Percentiles rank a stretch among this genome's conserved stretches.
Conservation (phyloP, 1,140 invertebrate species). For the Spodoptera frugiperda region DNA sequence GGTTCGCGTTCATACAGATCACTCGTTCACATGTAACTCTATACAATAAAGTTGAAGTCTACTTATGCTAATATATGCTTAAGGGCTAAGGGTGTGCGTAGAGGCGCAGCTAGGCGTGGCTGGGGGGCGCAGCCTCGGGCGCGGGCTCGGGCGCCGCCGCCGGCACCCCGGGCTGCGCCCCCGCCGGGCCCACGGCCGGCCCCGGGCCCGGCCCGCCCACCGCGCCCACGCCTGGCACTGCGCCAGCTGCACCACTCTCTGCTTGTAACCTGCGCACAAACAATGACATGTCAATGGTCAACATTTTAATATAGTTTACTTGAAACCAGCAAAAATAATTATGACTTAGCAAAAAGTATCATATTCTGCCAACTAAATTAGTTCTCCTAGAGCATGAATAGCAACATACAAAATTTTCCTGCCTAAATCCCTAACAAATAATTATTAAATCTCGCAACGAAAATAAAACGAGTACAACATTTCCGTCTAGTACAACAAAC, state of each 20-base stretch:
- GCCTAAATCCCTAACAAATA: too few species aligned
- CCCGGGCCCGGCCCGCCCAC: conserved; percentile 18
- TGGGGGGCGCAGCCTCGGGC: conserved; percentile 48
- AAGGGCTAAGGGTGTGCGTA: neutral
- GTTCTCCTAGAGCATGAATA: too few species aligned
- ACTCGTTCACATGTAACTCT: neutral
- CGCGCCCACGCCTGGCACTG: conserved; percentile 34
- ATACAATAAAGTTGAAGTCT: neutral
- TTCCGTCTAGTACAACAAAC: too few species aligned
- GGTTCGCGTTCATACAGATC: conserved; percentile 8
- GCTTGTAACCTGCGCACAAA: conserved; percentile 63
- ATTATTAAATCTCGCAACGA: too few species aligned
- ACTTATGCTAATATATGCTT: conserved; percentile 10
- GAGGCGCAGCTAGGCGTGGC: conserved; percentile 6
- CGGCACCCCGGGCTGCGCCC: conserved; percentile 42
- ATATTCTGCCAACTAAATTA: too few species aligned
- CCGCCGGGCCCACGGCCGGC: conserved; percentile 48
- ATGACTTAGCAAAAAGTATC: too few species aligned
- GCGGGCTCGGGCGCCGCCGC: conserved; percentile 38
- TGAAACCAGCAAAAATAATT: too few species aligned
- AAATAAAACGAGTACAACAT: too few species aligned
- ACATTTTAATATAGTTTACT: neutral
- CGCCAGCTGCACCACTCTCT: conserved; percentile 59
- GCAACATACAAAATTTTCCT: too few species aligned
- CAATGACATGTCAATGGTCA: neutral